Evolutionary conservation across 2,797 vertebrate species (phyloP).

Genomic region (Lacerta bilineata): DNA sequence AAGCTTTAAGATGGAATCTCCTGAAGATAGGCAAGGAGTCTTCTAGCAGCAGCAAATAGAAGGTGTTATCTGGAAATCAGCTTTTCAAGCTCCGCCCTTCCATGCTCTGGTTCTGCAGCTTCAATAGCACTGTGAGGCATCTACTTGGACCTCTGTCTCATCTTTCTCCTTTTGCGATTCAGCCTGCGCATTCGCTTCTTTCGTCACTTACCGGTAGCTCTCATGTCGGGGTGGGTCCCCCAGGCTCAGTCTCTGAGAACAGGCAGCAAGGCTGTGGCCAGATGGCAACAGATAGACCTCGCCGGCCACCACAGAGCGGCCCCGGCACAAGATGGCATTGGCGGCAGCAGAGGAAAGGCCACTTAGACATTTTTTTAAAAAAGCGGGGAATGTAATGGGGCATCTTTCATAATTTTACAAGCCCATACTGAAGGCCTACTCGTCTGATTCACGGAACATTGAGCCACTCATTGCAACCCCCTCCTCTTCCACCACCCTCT

Average conservation of each 20-base stretch:
- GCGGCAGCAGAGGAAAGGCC: no score
- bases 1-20: conserved; percentile 22
- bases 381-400: conserved; percentile 46
- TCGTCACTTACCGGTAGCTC: conserved; percentile 74
- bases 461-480: conserved; percentile 38
- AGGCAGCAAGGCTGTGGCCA: neutral
- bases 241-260: conserved; percentile 39
- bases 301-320: conserved; percentile 22
- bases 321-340: conserved; percentile 68
- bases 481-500: neutral
- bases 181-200: conserved; percentile 77
- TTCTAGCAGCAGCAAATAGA: conserved; percentile 29
- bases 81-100: conserved; percentile 5
- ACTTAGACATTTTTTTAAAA: neutral
- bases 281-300: conserved; percentile 76
- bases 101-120: conserved; percentile 37
- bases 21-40: conserved; percentile 16
- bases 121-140: conserved; percentile 53
- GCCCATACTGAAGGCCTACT: conserved; percentile 13
- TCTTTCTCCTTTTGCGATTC: conserved; percentile 97
- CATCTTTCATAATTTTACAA: conserved; percentile 51
- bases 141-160: conserved; percentile 98
- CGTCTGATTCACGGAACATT: conserved; percentile 1
- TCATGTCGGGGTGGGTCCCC: conserved; percentile 84
- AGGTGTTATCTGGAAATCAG: conserved; percentile 11